Evolutionary conservation across 2,888 invertebrate species (phyloP), one percentile per base, ranked within the genome.

Genomic region (Euspilapteryx auroguttella): DNA sequence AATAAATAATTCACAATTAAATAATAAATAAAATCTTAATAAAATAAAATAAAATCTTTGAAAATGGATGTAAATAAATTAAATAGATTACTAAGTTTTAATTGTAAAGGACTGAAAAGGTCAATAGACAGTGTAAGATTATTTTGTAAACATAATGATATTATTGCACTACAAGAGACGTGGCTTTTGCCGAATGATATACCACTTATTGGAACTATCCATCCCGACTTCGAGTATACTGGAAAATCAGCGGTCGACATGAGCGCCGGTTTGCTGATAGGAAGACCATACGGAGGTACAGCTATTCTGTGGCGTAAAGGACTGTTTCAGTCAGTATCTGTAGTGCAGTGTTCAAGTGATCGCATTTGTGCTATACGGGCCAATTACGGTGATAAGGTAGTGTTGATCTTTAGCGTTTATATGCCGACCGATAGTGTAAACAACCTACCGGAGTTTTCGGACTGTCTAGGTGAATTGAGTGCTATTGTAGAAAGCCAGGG

Each of bases 61-160:
- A n/a, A 14, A 10, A 9, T 3, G 4, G 3, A 14, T 14, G 8
- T 3, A 25, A 25, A 9, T 6, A 5, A 3, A 12, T 7, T 12
- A 3, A 7, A 24, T 24, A 12, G 12, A 12, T n/a, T 21, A 9
- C 9, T 14, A 8, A 28, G 14, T n/a, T 28, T 22, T 22, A 28
- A 28, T 22, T 28, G 28, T 28, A 21, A 22, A 22, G n/a, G 10
- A 8, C 4, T 28, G 21, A 22, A 6, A 8, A 28, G 23, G 13
- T 22, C 22, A 3, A 28, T 13, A 4, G 28, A 22, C 9, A 4
- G n/a, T 22, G 22, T 28, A 9, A 13, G 28, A 13, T 7, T 4
- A 7, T 12, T 24, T 5, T 24, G 24, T 24, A 4, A 24, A 28
- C 14, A 13, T 28, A 22, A 12, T n/a, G n/a, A n/a, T n/a, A n/a